Evolutionary conservation across 2,888 invertebrate species (phyloP).

Genomic region (Kuschelorhynchus macadamiae): DNA sequence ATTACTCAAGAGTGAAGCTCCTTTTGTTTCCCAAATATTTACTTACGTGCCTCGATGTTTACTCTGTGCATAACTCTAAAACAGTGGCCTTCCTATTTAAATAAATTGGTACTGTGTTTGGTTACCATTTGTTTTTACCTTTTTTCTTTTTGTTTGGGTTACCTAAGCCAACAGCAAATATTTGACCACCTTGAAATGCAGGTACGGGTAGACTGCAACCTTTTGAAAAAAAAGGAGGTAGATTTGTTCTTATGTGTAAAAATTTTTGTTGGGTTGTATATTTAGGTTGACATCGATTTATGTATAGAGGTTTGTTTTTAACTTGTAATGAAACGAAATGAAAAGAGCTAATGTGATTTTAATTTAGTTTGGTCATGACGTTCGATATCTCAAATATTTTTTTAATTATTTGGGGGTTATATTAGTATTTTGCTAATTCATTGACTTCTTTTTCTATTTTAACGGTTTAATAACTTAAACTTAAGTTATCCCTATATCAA

Average conservation of each 20-base stretch:
- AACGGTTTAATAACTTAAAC: no score
- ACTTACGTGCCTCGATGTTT: slow-evolving; percentile 25
- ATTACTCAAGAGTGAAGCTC: slow-evolving; percentile 15
- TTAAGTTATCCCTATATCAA: no score
- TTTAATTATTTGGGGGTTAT: no score
- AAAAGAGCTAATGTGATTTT: no score
- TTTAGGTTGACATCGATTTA: no score
- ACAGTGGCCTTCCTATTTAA: slow-evolving; percentile 46
- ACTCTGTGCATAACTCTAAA: slow-evolving; percentile 37
- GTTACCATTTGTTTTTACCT: slow-evolving; percentile 44
- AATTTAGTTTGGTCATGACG: no score
- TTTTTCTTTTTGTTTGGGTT: slow-evolving; percentile 34
- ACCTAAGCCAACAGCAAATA: slow-evolving; percentile 32
- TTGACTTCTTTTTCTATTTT: no score
- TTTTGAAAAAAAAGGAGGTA: neutral
- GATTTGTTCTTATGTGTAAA: slow-evolving; percentile 2
- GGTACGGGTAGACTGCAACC: slow-evolving; percentile 4
- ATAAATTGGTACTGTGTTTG: slow-evolving; percentile 42
- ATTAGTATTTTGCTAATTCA: no score
- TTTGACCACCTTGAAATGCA: slow-evolving; percentile 33
- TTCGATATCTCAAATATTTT: no score
- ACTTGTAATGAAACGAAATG: no score
- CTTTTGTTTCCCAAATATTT: slow-evolving; percentile 30
- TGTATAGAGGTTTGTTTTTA: no score
- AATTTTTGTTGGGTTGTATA: neutral